phyloP scores from a whole-genome alignment of 2,797 vertebrate genomes.

The Syngnathus rostellatus region DNA sequence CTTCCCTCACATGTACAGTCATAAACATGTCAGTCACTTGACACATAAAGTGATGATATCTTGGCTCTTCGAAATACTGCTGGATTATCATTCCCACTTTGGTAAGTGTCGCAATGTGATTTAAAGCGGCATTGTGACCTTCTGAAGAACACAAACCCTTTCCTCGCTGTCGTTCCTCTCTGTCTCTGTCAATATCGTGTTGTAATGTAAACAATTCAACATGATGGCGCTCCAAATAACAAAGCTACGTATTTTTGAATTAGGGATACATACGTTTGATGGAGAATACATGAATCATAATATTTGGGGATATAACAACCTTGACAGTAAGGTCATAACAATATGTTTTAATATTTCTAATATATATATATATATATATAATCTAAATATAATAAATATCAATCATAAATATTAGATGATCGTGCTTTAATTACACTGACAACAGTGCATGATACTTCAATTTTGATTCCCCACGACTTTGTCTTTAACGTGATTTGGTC shows the following conservation, averaged over 20 bases:
- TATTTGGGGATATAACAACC: background rate
- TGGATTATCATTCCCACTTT: background rate
- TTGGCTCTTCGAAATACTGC: background rate
- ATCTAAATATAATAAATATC: no score
- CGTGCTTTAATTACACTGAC: no score
- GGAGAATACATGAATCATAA: background rate
- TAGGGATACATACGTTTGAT: no score
- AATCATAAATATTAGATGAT: no score
- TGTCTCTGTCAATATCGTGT: no score
- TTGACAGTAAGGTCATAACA: background rate
- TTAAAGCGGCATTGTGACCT: background rate
- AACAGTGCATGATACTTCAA: no score
- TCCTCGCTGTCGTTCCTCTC: background rate
- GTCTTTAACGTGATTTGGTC: no score
- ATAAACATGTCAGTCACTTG: slow-evolving; percentile 1
- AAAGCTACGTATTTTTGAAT: no score
- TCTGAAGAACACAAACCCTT: background rate
- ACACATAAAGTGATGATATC: background rate
- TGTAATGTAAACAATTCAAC: no score
- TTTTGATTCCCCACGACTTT: no score
- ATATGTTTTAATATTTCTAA: background rate
- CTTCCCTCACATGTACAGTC: background rate
- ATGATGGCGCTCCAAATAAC: no score
- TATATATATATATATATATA: no score
- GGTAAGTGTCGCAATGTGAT: background rate